phyloP scores from a whole-genome alignment of 1,140 invertebrate species.

The Belonocnema kinseyi region DNA sequence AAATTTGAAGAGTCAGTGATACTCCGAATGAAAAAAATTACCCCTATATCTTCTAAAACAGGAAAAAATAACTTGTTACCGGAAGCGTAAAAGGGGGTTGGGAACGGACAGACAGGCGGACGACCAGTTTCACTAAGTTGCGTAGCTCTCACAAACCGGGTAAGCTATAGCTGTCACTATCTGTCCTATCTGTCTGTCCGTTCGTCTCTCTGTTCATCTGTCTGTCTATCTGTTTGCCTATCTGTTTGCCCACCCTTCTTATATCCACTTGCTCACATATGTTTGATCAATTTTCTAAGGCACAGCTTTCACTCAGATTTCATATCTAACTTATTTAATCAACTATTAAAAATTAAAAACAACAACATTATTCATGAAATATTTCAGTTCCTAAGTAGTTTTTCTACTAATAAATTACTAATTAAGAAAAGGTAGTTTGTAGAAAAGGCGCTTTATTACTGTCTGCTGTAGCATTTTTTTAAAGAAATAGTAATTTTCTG shows the following conservation, averaged over 20 bases:
- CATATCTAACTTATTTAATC: neutral
- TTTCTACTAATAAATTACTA: no score
- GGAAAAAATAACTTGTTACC: conserved; percentile 26
- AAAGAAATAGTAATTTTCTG: no score
- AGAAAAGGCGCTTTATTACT: no score
- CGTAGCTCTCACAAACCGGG: conserved; percentile 64
- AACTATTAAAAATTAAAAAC: neutral
- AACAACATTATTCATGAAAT: neutral
- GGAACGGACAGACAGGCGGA: conserved; percentile 62
- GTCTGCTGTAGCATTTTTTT: no score
- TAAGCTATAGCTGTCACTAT: conserved; percentile 71
- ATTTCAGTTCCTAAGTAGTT: no score
- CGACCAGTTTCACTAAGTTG: conserved; percentile 53
- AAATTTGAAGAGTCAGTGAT: conserved; percentile 17
- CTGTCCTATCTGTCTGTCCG: conserved; percentile 65
- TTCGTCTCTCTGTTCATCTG: conserved; percentile 55
- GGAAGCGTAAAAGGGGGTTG: conserved; percentile 45
- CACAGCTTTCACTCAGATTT: conserved; percentile 52
- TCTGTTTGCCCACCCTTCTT: conserved; percentile 40
- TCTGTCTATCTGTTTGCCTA: conserved; percentile 57
- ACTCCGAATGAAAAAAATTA: conserved; percentile 12
- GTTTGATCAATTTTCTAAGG: conserved; percentile 36
- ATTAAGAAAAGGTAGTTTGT: no score
- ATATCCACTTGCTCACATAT: conserved; percentile 35
- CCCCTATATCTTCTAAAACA: neutral